These are phyloP conservation scores for Pheucticus melanocephalus DNA, from an alignment of 2,113 vertebrate species.

Conservation along the genomic window DNA sequence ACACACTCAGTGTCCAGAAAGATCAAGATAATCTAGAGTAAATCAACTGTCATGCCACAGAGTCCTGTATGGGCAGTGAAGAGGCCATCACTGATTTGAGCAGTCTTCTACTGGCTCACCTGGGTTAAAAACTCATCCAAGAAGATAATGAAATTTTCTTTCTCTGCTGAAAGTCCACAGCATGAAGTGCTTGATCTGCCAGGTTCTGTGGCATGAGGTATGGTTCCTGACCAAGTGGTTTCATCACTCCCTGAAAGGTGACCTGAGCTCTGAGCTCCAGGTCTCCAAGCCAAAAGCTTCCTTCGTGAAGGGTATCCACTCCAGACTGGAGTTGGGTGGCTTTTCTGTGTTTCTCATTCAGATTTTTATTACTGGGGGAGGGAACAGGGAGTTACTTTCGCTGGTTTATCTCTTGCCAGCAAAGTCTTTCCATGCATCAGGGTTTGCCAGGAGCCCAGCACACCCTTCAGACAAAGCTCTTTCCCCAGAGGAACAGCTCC, in stretches of 20 bases:
- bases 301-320: neutral
- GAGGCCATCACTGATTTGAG: neutral
- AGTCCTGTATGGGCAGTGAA: neutral
- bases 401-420: neutral
- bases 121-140: neutral
- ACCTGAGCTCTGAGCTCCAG: neutral
- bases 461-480: accelerated
- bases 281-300: neutral
- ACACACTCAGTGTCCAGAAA: neutral
- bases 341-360: neutral
- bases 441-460: neutral
- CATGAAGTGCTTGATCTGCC: neutral
- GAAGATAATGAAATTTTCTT: neutral
- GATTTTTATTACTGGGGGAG: neutral
- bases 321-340: neutral
- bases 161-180: neutral
- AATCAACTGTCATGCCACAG: neutral
- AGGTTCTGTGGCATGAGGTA: neutral
- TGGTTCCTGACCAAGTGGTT: neutral
- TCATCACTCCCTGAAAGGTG: neutral
- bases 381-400: neutral
- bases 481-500: neutral
- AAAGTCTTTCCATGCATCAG: neutral
- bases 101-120: neutral
- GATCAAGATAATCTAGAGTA: neutral